These are phyloP conservation scores for Diuraphis noxia DNA, from an alignment of 1,140 invertebrate species.

Conservation along the genomic window DNA sequence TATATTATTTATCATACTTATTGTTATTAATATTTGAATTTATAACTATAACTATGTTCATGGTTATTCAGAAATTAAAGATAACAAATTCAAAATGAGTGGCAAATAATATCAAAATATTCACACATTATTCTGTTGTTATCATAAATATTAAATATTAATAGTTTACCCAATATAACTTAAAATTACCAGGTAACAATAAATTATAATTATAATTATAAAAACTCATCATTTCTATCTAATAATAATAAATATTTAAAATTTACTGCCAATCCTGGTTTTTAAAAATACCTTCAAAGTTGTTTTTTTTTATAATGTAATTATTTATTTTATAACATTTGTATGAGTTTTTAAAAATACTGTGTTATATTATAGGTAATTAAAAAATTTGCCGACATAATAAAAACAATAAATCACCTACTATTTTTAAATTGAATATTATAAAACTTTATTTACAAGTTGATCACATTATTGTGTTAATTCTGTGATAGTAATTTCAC, in stretches of 20 bases:
- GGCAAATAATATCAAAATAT: background rate
- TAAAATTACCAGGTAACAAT: background rate
- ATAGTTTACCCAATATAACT: background rate
- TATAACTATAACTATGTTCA: no score
- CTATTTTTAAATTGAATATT: background rate
- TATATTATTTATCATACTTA: no score
- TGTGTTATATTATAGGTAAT: background rate
- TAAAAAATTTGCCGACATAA: background rate
- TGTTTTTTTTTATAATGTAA: no score
- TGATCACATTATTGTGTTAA: conserved; percentile 1
- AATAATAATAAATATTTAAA: no score
- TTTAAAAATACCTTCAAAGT: no score
- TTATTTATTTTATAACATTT: no score
- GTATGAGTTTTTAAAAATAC: no score
- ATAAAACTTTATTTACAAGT: background rate
- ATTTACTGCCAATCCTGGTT: no score
- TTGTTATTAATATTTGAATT: no score
- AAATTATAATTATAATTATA: background rate
- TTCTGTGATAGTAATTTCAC: background rate
- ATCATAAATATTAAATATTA: background rate
- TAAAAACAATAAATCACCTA: background rate
- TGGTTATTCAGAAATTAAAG: background rate
- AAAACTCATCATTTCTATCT: background rate
- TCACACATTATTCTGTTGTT: background rate
- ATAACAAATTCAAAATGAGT: background rate